Evolutionary conservation across 2,888 invertebrate species (phyloP), one percentile per base, ranked within the genome.

Genomic region (Dicranocentrus wangi): DNA sequence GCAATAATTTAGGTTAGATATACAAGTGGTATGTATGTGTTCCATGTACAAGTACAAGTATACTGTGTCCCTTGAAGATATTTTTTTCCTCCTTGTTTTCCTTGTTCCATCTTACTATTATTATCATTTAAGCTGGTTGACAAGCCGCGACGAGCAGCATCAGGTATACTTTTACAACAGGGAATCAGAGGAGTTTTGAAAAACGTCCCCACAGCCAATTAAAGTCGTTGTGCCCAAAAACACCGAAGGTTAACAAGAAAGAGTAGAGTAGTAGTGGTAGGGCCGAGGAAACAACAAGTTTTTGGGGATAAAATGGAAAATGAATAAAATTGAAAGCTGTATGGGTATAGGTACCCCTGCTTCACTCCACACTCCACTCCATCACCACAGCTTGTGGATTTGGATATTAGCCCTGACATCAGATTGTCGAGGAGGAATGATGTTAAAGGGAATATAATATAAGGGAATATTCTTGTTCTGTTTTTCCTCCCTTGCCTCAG

Each of bases 131-230:
- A 84, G 84, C 81, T 72, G 77, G 84, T 84, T 84, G 84, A 84
- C 85, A 85, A 85, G 82, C 82, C 82, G 83, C 76, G 32, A 3
- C 32, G 32, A 32, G 32, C 81, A 71, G 80, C 77, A 79, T 83
- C n/a, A 70, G 79, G 69, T 60, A 75, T 39, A 77, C 53, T 73
- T 83, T 84, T 84, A 83, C 84, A 84, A 84, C 76, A 47, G 21
- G 51, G 58, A 39, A n/a, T 21, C 63, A 19, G 58, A 58, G 47
- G 47, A 71, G 28, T n/a, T n/a, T n/a, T n/a, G n/a, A n/a, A n/a
- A n/a, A n/a, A n/a, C 28, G 71, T 75, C 68, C 81, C 83, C 81
- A 81, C 82, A 81, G 83, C 86, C 86, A 86, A 86, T 86, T 86
- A 86, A 86, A 85, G 83, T 78, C 70, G 84, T 78, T 32, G 42